Percentiles rank a stretch among this genome's conserved stretches.
Evolutionary conservation across 2,797 vertebrate species (phyloP).

Genomic region (Sebastolobus altivelis): DNA sequence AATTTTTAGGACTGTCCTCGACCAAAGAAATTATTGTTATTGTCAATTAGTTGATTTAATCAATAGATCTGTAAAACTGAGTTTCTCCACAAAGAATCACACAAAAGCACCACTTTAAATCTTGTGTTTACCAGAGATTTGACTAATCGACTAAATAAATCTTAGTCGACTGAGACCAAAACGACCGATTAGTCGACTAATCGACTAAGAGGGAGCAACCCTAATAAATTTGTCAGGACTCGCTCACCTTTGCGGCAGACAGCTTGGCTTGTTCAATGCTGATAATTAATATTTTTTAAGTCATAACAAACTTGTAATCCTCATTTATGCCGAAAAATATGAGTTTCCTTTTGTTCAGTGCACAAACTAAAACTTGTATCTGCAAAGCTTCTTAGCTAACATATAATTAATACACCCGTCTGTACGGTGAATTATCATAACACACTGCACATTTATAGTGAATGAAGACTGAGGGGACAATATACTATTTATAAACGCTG

Average conservation of each 20-base stretch:
- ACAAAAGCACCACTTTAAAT: too few species aligned
- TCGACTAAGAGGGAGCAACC: too few species aligned
- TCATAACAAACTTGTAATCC: neutral
- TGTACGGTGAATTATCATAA: neutral
- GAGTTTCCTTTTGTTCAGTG: neutral
- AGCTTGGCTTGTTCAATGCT: neutral
- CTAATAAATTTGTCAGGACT: neutral
- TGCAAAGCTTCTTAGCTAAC: neutral
- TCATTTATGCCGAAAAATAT: neutral
- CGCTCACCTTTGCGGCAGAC: neutral
- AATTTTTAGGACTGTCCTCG: too few species aligned
- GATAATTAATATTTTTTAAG: neutral
- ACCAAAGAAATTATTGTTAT: too few species aligned
- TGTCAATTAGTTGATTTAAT: too few species aligned
- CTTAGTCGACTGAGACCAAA: too few species aligned
- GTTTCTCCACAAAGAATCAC: too few species aligned
- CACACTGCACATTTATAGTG: neutral
- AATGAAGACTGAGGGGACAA: neutral
- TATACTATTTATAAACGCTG: neutral
- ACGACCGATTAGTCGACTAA: rapidly evolving
- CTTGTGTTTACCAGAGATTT: too few species aligned
- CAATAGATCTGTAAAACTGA: too few species aligned
- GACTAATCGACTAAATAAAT: too few species aligned
- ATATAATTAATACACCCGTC: neutral
- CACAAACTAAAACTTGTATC: neutral